These are phyloP conservation scores for Petroica traversi DNA, from an alignment of 2,113 vertebrate species.

Conservation along the genomic window DNA sequence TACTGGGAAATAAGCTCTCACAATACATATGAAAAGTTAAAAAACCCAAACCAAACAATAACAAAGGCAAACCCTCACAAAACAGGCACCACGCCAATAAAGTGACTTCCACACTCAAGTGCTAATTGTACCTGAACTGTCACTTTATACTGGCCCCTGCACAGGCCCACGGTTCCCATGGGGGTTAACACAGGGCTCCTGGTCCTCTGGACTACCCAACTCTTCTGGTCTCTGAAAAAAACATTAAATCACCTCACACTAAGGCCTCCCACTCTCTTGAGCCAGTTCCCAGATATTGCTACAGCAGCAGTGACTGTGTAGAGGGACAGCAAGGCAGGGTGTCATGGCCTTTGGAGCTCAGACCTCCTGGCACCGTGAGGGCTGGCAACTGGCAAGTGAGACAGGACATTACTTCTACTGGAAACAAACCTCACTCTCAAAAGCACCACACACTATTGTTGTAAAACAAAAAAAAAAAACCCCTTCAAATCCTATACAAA, in stretches of 20 bases:
- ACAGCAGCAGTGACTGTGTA: background rate
- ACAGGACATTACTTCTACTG: background rate
- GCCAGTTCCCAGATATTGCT: background rate
- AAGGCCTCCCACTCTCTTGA: background rate
- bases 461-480: background rate
- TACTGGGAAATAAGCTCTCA: background rate
- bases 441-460: background rate
- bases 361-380: accelerated
- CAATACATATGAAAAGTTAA: background rate
- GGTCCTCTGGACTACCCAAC: background rate
- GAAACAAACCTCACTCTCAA: background rate
- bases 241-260: background rate
- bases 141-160: background rate
- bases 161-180: background rate
- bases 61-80: background rate
- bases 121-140: background rate
- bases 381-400: background rate
- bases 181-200: background rate
- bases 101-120: background rate
- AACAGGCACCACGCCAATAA: background rate
- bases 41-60: background rate
- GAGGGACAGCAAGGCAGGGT: background rate
- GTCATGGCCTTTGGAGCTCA: accelerated
- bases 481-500: background rate
- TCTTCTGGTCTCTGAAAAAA: background rate